Base-by-base conservation (phyloP, 2,888 invertebrate species). In the Clepsis dumicolana region DNA sequence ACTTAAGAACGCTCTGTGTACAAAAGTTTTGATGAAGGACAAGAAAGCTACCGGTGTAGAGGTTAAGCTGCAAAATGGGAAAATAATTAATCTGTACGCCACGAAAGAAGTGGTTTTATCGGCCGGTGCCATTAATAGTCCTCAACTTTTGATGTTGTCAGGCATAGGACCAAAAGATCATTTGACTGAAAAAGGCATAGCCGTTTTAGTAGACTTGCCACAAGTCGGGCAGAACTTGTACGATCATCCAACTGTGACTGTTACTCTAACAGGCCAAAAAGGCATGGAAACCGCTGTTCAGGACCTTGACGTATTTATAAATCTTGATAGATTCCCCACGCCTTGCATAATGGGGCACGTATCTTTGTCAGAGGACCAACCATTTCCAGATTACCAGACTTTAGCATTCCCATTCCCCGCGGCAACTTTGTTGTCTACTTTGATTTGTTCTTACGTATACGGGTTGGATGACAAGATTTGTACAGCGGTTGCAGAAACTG, bases 221-320 rank as follows among this genome's bases (percentile, higher is more conserved):
- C n/a, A 57, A 14, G 71, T 71, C 2, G 65, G 71, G 7, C 29
- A 71, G 48, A 71, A 71, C 3, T 54, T 71, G 8, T 65, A 71
- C 12, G 71, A 71, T 52, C 71, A 71, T 38, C 21, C 44, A 12
- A 29, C 52, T 0, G 44, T 54, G 7, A 16, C 16, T 16, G 5
- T 44, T 18, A n/a, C 5, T 29, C 5, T 54, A 10, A 54, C 53
- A 16, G 53, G 53, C 7, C 4, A 57, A 10, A 64, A 64, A 57
- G 50, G 57, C 8, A 0, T 64, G 3, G 7, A 50, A 35, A 24
- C 50, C 16, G 14, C 35, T 18, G 3, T 16, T 25, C 24, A 57
- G 21, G 57, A 64, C 35, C 1, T 57, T 2, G 35, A 64, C 12
- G 32, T 35, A 12, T 27, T 64, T 7, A 57, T 14, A 1, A 64